Percentiles rank a stretch among this genome's conserved stretches.
Evolutionary conservation across 2,888 invertebrate species (phyloP).

Genomic region (Amaurobius ferox): DNA sequence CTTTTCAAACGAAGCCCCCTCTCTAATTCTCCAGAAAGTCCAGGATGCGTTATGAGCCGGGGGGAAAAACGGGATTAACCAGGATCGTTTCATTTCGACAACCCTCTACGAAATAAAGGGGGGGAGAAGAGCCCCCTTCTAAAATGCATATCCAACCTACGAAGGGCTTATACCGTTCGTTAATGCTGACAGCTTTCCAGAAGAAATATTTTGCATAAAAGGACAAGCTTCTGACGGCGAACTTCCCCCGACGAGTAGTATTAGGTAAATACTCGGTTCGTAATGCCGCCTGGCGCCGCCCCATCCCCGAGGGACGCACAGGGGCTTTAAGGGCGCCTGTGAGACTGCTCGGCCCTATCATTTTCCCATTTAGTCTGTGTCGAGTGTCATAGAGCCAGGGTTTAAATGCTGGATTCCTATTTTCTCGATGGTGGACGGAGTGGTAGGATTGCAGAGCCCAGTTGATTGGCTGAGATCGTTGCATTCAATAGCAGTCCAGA

Average conservation of each 20-base stretch:
- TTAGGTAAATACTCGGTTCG: constrained; percentile 66
- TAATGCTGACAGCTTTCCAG: constrained; percentile 63
- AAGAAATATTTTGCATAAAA: constrained; percentile 72
- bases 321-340: constrained; percentile 59
- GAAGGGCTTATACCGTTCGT: constrained; percentile 50
- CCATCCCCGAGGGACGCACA: constrained; percentile 29
- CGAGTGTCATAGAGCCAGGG: constrained; percentile 11
- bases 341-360: constrained; percentile 60
- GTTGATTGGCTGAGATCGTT: background rate
- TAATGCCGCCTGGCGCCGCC: constrained; percentile 64
- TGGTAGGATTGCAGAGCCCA: constrained; percentile 2
- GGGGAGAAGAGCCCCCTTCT: constrained; percentile 3
- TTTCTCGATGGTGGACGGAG: background rate
- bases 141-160: constrained; percentile 55
- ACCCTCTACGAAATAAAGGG: constrained; percentile 4
- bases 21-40: constrained; percentile 34
- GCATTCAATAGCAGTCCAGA: background rate
- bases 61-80: constrained; percentile 64
- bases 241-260: constrained; percentile 32
- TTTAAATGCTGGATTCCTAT: background rate
- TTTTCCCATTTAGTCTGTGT: constrained; percentile 57
- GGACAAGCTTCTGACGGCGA: constrained; percentile 39
- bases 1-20: constrained; percentile 39
- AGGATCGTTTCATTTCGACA: constrained; percentile 68
- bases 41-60: constrained; percentile 48